These are phyloP conservation scores for Corydoras maculifer DNA, from an alignment of 2,113 vertebrate genomes.

Conservation along the genomic window DNA sequence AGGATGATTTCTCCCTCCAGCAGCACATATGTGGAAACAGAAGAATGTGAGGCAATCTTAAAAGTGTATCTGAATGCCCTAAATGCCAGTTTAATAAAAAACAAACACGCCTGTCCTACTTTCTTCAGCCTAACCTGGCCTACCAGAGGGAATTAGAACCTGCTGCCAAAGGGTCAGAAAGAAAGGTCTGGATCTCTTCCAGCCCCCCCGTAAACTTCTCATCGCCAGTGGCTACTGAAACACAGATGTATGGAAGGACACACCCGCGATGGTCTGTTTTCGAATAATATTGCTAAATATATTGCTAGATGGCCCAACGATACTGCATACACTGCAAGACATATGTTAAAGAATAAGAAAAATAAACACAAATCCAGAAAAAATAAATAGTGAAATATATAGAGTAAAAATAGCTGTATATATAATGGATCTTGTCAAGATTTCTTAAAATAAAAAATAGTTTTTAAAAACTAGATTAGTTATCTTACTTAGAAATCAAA, in stretches of 20 bases:
- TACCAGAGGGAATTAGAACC: slow-evolving; percentile 55
- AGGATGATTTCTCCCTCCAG: slow-evolving; percentile 7
- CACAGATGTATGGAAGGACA: slow-evolving; percentile 42
- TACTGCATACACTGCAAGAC: no score
- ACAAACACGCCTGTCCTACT: slow-evolving; percentile 61
- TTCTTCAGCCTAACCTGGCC: slow-evolving; percentile 54
- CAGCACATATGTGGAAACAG: slow-evolving; percentile 43
- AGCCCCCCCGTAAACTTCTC: slow-evolving; percentile 22
- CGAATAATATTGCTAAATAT: neutral
- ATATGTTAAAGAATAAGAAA: no score
- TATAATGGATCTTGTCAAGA: no score
- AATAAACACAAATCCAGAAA: no score
- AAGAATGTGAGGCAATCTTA: slow-evolving; percentile 46
- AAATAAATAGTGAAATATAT: no score
- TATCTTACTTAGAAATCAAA: no score
- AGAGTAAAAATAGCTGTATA: no score
- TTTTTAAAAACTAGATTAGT: no score
- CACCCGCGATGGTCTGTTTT: slow-evolving; percentile 25
- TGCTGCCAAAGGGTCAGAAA: slow-evolving; percentile 47
- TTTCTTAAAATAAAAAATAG: no score
- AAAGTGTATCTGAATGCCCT: slow-evolving; percentile 54
- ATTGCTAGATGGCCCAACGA: no score
- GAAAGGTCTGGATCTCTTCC: slow-evolving; percentile 38
- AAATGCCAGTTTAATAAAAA: slow-evolving; percentile 70
- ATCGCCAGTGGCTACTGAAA: slow-evolving; percentile 48